Base-by-base conservation (phyloP, 2,888 invertebrate species). In the Nephrotoma flavescens region DNA sequence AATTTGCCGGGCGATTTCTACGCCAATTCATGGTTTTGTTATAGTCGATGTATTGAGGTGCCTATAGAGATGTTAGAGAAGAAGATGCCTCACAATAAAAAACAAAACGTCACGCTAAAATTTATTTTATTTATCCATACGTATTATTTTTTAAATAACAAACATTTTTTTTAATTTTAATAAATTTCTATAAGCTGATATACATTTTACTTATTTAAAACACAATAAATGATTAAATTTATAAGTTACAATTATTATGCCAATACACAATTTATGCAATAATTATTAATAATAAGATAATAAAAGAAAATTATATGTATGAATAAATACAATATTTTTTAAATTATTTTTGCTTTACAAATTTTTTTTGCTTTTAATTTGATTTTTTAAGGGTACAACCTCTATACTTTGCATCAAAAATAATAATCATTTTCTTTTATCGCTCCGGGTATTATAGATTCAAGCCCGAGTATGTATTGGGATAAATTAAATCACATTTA, bases 371-470 rank as follows among this genome's bases (percentile, higher is more conserved):
- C 11, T 47, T 2, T 84, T 84, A 84, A 15, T 42, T 42, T 42
- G 4, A 84, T 84, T 84, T 84, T n/a, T 42, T 84, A 83, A 15
- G 84, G 42, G 42, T 95, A 95, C 95, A 95, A 96, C 95, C 94
- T 96, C 96, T 96, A 96, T 96, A 96, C 96, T 96, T 96, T 96
- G 96, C 96, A 96, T 95, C 94, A 95, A 84, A 96, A 96, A 94
- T 95, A 96, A 96, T 96, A 95, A 95, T 94, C 94, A 95, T 95
- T 95, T 95, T 95, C 94, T 84, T 84, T 42, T 2, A 71, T 31
- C 19, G n/a, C 31, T 31, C 31, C 71, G 9, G 71, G 71, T 19
- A 71, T 71, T 71, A 84, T 42, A 84, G 42, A 42, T 42, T 42
- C 15, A 42, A 42, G 5, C 9, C 42, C 41, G 42, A n/a, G 41